phyloP scores from a whole-genome alignment of 2,888 invertebrate species.

The Nipponacmea schrenckii region DNA sequence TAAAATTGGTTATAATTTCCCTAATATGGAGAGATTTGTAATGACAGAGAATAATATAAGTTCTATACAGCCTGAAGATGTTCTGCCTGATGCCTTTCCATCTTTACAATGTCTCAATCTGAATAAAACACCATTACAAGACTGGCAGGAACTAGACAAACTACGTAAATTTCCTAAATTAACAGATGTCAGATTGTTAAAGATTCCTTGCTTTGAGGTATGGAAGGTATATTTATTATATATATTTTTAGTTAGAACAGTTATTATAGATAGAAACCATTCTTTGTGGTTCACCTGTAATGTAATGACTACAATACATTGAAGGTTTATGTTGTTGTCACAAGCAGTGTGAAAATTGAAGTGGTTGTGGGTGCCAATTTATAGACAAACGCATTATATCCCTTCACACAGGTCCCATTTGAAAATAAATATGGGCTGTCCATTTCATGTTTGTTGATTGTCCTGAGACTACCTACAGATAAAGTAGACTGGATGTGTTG shows the following conservation, averaged over 20 bases:
- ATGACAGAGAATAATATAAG: conserved; percentile 70
- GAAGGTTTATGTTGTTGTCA: too few species aligned
- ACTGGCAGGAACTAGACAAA: conserved; percentile 91
- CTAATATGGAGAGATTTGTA: conserved; percentile 84
- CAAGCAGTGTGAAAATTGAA: too few species aligned
- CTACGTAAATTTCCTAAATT: conserved; percentile 85
- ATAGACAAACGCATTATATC: too few species aligned
- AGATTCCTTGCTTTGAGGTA: conserved; percentile 74
- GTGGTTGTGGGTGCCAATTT: too few species aligned
- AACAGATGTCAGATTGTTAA: conserved; percentile 85
- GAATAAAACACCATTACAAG: conserved; percentile 83
- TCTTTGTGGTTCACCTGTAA: too few species aligned
- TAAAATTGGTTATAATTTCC: conserved; percentile 86
- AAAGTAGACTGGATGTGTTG: too few species aligned
- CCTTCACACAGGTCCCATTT: too few species aligned
- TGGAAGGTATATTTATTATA: background rate
- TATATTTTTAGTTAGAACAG: background rate
- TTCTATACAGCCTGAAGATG: conserved; percentile 23
- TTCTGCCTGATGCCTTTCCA: conserved; percentile 69
- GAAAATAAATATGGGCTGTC: too few species aligned
- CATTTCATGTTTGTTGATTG: too few species aligned
- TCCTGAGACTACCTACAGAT: too few species aligned
- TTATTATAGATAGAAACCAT: too few species aligned
- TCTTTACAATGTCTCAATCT: conserved; percentile 75
- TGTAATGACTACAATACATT: too few species aligned